Evolutionary conservation across 2,113 vertebrate genomes (phyloP), one percentile per base, ranked within the genome.

Genomic region (Asarcornis scutulata): DNA sequence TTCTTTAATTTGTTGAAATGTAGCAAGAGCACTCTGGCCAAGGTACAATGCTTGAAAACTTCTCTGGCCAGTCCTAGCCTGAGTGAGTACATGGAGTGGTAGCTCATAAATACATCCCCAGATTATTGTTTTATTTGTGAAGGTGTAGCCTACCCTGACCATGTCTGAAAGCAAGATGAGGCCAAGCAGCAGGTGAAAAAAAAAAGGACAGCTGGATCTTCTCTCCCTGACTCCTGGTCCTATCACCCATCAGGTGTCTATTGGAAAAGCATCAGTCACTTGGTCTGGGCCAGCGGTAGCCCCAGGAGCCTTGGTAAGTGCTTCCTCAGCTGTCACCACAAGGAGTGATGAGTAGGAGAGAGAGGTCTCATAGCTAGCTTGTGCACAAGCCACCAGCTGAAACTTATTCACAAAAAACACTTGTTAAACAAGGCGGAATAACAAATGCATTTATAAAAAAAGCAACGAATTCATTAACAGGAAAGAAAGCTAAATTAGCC

Each of bases 1-100:
- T 79, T 74, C 95, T 96, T 95, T 91, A 94, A 95, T 91, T 93
- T 95, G 80, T 73, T 85, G 94, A 95, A 93, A 83, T 58, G 48
- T 46, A 48, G 53, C 81, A 91, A 85, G 21, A 85, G n/a, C 42
- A 82, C 21, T 78, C 44, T 55, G 78, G 50, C 59, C 4, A 9
- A 80, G 82, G 91, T 62, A 91, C 63, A 31, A 18, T 21, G 44
- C 81, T 75, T 85, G 82, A 85, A 88, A 94, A 82, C n/a, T 60
- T 55, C 42, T 86, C 42, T 26, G 69, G 81, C 10, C 66, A 46
- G 52, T 67, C 62, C 62, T 58, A 66, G 44, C 36, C 48, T 6
- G 8, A 46, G 23, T 83, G 50, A 83, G 46, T 20, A 16, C 71
- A 17, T 40, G 50, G 53, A 60, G 58, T 79, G 64, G 23, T 50